These are phyloP conservation scores for Epirrita christyi DNA, from an alignment of 2,888 invertebrate genomes.

Conservation along the genomic window DNA sequence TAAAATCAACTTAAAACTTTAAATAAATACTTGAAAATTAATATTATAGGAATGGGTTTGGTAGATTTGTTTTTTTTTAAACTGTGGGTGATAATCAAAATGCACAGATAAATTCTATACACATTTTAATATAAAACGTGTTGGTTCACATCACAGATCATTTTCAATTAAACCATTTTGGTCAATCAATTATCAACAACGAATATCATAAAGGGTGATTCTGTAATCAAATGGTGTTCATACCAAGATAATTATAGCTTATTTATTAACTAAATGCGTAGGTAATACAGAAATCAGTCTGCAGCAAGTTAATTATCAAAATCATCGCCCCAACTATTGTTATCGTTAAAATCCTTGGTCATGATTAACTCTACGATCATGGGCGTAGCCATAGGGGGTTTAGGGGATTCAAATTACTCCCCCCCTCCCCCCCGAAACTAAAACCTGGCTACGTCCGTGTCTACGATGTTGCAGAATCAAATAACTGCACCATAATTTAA, in stretches of 20 bases:
- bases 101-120: slow-evolving; percentile 54
- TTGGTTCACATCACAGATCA: slow-evolving; percentile 69
- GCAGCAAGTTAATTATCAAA: background rate
- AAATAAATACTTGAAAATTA: slow-evolving; percentile 4
- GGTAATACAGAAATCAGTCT: slow-evolving; percentile 22
- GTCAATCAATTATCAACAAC: slow-evolving; percentile 3
- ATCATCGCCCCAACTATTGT: too few relatives aligned
- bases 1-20: slow-evolving; percentile 6
- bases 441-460: too few relatives aligned
- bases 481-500: too few relatives aligned
- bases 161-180: slow-evolving; percentile 37
- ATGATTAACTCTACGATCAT: too few relatives aligned
- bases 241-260: background rate
- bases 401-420: too few relatives aligned
- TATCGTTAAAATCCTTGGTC: too few relatives aligned
- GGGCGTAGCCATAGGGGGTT: too few relatives aligned
- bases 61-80: background rate
- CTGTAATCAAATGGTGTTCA: background rate
- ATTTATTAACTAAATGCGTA: slow-evolving; percentile 24
- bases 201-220: background rate
- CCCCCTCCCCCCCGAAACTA: too few relatives aligned
- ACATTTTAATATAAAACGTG: slow-evolving; percentile 84
- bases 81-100: slow-evolving; percentile 54
- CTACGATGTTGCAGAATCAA: too few relatives aligned
- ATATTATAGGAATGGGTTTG: slow-evolving; percentile 8